These are phyloP conservation scores for Pedetes capensis DNA, from an alignment of 2,113 vertebrate species.

Conservation along the genomic window DNA sequence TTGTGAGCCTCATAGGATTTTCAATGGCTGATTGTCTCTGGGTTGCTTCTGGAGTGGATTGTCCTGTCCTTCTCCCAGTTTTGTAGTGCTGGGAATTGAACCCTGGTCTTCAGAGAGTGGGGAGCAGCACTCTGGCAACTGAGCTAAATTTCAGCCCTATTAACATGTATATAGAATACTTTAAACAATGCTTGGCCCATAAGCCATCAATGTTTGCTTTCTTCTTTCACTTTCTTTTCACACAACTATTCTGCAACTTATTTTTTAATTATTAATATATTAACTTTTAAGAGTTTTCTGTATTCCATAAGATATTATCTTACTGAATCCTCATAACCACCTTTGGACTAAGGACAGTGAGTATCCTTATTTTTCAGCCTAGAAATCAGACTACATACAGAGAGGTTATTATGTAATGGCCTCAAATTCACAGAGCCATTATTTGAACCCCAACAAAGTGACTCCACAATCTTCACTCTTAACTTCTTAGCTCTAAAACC, in stretches of 20 bases:
- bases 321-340: not conserved
- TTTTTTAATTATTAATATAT: conserved; percentile 1
- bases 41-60: too few relatives aligned
- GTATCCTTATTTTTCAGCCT: not conserved
- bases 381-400: not conserved
- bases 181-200: not conserved
- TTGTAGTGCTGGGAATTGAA: too few relatives aligned
- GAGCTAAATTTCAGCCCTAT: too few relatives aligned
- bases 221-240: not conserved
- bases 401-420: not conserved
- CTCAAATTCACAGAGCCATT: not conserved
- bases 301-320: not conserved
- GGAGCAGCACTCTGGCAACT: too few relatives aligned
- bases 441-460: not conserved
- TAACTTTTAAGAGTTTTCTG: not conserved
- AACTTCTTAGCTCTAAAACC: not conserved
- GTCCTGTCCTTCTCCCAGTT: too few relatives aligned
- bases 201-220: not conserved
- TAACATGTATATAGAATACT: not conserved
- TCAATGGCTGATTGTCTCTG: too few relatives aligned
- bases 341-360: not conserved
- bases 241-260: not conserved
- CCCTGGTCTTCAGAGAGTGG: too few relatives aligned
- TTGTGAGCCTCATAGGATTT: too few relatives aligned
- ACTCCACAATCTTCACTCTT: not conserved